Evolutionary conservation across 2,797 vertebrate genomes (phyloP), one percentile per base, ranked within the genome.

Genomic region (Lepus townsendii): DNA sequence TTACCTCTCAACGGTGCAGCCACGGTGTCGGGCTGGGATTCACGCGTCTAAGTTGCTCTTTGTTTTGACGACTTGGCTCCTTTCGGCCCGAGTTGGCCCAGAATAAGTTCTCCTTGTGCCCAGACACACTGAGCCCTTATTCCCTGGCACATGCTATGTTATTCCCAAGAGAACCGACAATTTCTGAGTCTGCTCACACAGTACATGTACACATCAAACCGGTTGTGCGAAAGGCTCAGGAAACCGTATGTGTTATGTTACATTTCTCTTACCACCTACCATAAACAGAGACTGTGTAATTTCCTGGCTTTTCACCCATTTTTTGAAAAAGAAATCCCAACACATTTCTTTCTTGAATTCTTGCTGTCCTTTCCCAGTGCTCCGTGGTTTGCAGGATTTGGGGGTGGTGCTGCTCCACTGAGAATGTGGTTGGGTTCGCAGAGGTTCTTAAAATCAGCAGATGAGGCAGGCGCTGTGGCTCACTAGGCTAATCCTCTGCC

Each of bases 41-140:
- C 10, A 16, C 3, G 24, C 5, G 12, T 78, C 66, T 91, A 68
- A 63, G 85, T 7, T 42, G 63, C 12, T 90, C 69, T 94, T 89
- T 86, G 82, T 93, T 66, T 62, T 30, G 5, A 54, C 50, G 66
- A 1, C 69, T 50, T 73, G 73, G 91, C 73, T 82, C 52, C 85
- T 63, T 30, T 85, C 78, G 54, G 42, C 83, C 93, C 24, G 72
- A 90, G 93, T 62, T 73, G 42, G 69, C 63, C 73, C 90, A 78
- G 88, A 60, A 92, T 85, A 95, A 90, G 73, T 83, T 77, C 63
- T 60, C 95, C 77, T 83, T 95, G 91, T 96, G 82, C 60, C 91
- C 13, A 17, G 68, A 84, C 91, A 96, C 85, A 97, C 93, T 62
- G 77, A 63, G 72, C 57, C 88, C 88, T 95, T 92, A 78, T 96